Base-by-base conservation (phyloP, 2,113 vertebrate genomes). In the Rhadina sibilatrix region DNA sequence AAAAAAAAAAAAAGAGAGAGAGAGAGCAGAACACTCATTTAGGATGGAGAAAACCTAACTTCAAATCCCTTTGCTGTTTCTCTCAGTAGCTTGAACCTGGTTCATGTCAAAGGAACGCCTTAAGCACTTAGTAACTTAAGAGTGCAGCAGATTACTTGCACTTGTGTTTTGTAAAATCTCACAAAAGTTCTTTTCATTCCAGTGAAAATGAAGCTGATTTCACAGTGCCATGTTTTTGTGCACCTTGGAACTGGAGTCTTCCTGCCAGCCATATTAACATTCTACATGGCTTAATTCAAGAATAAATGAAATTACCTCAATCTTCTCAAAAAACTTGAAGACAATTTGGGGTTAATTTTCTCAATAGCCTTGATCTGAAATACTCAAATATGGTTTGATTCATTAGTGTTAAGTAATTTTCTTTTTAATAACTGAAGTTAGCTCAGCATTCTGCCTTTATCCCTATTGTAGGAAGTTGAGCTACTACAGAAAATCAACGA, bases 181-280 rank as follows among this genome's bases (percentile, higher is more conserved):
- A 70, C 63, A 59, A 94, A 96, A 94, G 31, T 16, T 30, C 71
- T 86, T 93, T 95, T 70, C 22, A 83, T 94, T 83, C 42, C 35
- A 74, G 52, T 46, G 63, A 86, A 97, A 92, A 90, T 74, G 61
- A 92, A 76, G 59, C 37, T 85, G 85, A 95, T 96, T 95, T 90
- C 71, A 90, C 25, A 85, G 57, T 68, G 30, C 37, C 53, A 50
- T 57, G 31, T 80, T 80, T 93, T 90, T 80, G 46, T 83, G 37
- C 59, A 74, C 38, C n/a, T 83, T 70, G 64, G 63, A 92, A 94
- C 31, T 33, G 33, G 31, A 57, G 37, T 59, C 42, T 93, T 83
- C 63, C 40, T 83, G 79, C 13, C 75, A 95, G 59, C 6, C 38
- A 76, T 35, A 70, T 88, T 57, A 92, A 50, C 59, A 57, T 90